Evolutionary conservation across 2,113 vertebrate genomes (phyloP), one percentile per base, ranked within the genome.

Genomic region (Pteruthius melanotis): DNA sequence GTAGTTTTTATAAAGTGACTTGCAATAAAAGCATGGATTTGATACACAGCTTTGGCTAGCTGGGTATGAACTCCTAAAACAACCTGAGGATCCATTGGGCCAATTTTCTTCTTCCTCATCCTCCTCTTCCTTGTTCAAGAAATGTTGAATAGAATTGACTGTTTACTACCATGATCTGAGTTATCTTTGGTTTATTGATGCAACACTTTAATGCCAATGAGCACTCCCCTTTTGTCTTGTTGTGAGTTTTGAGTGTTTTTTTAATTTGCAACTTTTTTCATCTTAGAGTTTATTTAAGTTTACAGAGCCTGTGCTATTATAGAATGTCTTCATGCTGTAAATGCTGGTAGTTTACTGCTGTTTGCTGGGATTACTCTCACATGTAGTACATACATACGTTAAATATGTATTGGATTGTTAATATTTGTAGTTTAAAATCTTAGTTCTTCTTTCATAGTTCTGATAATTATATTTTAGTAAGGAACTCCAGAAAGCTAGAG

Each of bases 311-410:
- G 0, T 14, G 7, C 7, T 45, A 4, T 42, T 72, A 49, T 3
- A 15, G 24, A 37, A 66, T 7, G 9, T 15, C 3, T 49, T 22
- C 19, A 59, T 1, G 1, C 26, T 60, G n/a, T 30, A 72, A 65
- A 57, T 17, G 13, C 11, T 52, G 19, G 9, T 31, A 40, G 33
- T 20, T 82, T n/a, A 28, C 27, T 28, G 63, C 18, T 10, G 6
- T 68, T 89, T 47, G 2, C 15, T 49, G 22, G 22, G 28, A 19
- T 37, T 71, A 9, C 10, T 90, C 10, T 90, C 12, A 5, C 5
- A 1, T 8, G 5, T 13, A 2, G 7, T 68, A 35, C 1, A 9
- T n/a, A 20, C 0, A 0, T 24, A 17, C 0, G 7, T 47, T 27
- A 71, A 72, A 44, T 6, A 19, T 4, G 17, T 12, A 44, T 57